A percentile compares a stretch with the other conserved stretches of the same genome.
phyloP scores from a whole-genome alignment of 2,113 vertebrate genomes.

The Colius striatus region DNA sequence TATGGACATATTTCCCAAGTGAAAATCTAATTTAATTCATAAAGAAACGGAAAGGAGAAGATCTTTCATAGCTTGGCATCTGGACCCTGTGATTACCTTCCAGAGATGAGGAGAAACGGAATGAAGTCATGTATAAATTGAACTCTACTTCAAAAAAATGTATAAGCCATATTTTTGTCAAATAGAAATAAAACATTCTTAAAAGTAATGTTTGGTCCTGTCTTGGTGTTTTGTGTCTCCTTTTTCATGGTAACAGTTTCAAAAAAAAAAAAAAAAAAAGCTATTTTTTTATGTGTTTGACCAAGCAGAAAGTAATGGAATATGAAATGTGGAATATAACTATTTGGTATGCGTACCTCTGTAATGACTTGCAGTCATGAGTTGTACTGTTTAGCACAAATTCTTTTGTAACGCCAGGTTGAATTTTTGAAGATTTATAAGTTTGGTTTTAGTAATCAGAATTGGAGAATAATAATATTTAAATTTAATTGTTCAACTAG shows the following conservation, averaged over 20 bases:
- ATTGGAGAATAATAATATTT: background rate
- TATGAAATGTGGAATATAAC: conserved; percentile 34
- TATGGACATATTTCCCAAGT: conserved; percentile 62
- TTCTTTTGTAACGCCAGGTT: background rate
- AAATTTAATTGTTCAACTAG: background rate
- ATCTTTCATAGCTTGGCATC: conserved; percentile 64
- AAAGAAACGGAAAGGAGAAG: conserved; percentile 59
- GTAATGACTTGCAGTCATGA: conserved; percentile 2
- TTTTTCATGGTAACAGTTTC: conserved; percentile 25
- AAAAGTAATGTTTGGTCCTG: conserved; percentile 26
- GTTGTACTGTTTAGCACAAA: background rate
- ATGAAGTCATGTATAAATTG: conserved; percentile 56
- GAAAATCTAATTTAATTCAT: conserved; percentile 71
- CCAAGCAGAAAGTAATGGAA: conserved; percentile 53
- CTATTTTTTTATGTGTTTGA: conserved; percentile 39
- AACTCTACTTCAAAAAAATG: conserved; percentile 46
- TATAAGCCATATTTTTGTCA: conserved; percentile 43
- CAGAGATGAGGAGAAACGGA: background rate
- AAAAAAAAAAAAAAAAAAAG: background rate
- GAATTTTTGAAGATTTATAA: background rate
- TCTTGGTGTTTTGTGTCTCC: conserved; percentile 27
- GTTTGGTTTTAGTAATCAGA: background rate
- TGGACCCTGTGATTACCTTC: conserved; percentile 68
- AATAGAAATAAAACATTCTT: conserved; percentile 53
- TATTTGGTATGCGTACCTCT: conserved; percentile 23